Conservation (phyloP, 1,140 invertebrate genomes). For the Coenobita brevimanus region DNA sequence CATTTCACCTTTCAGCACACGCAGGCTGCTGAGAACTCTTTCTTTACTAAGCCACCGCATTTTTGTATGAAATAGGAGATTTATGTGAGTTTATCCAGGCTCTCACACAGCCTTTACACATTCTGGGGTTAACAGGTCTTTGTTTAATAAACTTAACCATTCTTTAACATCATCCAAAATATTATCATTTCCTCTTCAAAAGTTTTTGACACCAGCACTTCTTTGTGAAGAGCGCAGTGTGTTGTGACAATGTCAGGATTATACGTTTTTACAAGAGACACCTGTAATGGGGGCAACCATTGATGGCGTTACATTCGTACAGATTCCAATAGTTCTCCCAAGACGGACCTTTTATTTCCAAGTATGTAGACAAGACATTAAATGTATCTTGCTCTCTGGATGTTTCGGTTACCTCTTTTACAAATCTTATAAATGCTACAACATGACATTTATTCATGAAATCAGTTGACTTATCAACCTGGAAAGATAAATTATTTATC, state of each 20-base stretch:
- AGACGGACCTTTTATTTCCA: constrained; percentile 27
- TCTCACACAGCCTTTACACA: constrained; percentile 25
- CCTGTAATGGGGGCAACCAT: too few species aligned
- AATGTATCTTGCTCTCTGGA: too few species aligned
- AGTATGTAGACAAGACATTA: too few species aligned
- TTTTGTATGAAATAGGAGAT: constrained; percentile 30
- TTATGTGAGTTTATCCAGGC: constrained; percentile 33
- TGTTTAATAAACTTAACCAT: constrained; percentile 24
- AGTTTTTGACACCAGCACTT: constrained; percentile 29
- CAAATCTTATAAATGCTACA: background rate
- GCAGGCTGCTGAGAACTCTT: constrained; percentile 20
- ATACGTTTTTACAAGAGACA: background rate
- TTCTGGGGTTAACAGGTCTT: constrained; percentile 4
- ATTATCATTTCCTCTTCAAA: constrained; percentile 31
- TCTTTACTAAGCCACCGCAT: constrained; percentile 36
- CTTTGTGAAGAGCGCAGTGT: constrained; percentile 34
- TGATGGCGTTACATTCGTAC: constrained; percentile 19
- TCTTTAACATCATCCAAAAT: constrained; percentile 28
- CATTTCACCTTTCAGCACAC: constrained; percentile 20
- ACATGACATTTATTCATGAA: too few species aligned
- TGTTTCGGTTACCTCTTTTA: background rate
- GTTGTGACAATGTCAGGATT: background rate
- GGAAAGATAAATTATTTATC: too few species aligned
- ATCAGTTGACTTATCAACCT: too few species aligned
- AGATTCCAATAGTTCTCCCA: constrained; percentile 43